Evolutionary conservation across 64 coral and sea anemone genomes (phyloP), one percentile per base, ranked within the genome.

Genomic region (Actinia equina): DNA sequence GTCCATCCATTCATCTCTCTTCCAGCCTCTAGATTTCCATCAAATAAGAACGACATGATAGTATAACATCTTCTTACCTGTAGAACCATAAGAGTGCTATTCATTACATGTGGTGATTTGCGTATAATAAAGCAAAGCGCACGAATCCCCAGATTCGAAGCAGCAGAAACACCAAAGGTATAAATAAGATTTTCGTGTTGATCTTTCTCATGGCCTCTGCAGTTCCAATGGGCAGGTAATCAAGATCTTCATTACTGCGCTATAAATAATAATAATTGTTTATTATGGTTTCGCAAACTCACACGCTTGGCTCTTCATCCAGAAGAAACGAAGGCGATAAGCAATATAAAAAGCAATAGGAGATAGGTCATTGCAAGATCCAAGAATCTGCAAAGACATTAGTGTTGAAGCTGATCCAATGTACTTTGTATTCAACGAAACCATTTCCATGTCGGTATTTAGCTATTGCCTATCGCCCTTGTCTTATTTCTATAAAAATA

Each of bases 151-250:
- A 84, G 7, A 90, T 44, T 25, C 82, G 79, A 30, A 90, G 81
- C 67, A 84, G 43, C 17, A 90, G 84, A 22, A 90, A 85, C 43
- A 84, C 46, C n/a, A 90, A 19, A 15, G 88, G 88, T 19, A 90
- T 77, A 10, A 90, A 90, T 30, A 90, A 76, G 17, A 90, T 13
- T 85, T 90, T 90, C 49, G 71, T 74, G 88, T 90, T 67, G 14
- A 90, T 84, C 27, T 70, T 85, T 59, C 82, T 69, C 88, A 90
- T 90, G 5, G 88, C 81, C 69, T 67, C 88, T 3, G 83, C 83
- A 1, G 82, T 85, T 84, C 82, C 82, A n/a, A n/a, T 23, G 19
- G 80, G 80, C 20, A 82, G 44, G 17, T 52, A 52, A 18, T 82
- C 80, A n/a, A 51, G 80, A 13, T 57, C 25, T 57, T 57, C 20